Evolutionary conservation across 2,113 vertebrate genomes (phyloP).

Genomic region (Oreochromis niloticus): DNA sequence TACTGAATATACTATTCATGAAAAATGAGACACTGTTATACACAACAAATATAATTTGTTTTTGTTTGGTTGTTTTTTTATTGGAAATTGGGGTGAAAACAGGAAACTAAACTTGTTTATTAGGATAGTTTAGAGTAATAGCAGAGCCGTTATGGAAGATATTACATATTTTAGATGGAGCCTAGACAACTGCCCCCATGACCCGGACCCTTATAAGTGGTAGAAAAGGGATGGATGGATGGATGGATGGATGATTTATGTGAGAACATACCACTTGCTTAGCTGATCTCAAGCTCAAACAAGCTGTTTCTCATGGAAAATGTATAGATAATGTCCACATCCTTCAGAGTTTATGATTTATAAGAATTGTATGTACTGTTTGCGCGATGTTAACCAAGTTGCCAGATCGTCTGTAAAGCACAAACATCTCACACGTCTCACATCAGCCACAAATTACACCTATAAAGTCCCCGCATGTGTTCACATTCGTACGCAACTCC

Average conservation of each 20-base stretch:
- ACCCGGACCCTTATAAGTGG: neutral
- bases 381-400: neutral
- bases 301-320: neutral
- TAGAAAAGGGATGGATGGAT: neutral
- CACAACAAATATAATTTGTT: neutral
- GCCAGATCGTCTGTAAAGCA: neutral
- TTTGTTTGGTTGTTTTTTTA: neutral
- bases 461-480: neutral
- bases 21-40: neutral
- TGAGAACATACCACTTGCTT: neutral
- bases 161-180: neutral
- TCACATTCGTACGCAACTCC: neutral
- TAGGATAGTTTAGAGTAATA: neutral
- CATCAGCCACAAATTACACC: neutral
- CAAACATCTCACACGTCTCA: neutral
- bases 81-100: neutral
- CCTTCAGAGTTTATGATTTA: neutral
- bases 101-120: neutral
- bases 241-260: no score
- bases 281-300: neutral
- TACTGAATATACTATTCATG: neutral
- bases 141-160: neutral
- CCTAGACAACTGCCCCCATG: neutral
- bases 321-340: neutral
- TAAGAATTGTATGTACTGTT: neutral